Evolutionary conservation across 2,113 vertebrate genomes (phyloP).

Genomic region (Lampris megalopsis): DNA sequence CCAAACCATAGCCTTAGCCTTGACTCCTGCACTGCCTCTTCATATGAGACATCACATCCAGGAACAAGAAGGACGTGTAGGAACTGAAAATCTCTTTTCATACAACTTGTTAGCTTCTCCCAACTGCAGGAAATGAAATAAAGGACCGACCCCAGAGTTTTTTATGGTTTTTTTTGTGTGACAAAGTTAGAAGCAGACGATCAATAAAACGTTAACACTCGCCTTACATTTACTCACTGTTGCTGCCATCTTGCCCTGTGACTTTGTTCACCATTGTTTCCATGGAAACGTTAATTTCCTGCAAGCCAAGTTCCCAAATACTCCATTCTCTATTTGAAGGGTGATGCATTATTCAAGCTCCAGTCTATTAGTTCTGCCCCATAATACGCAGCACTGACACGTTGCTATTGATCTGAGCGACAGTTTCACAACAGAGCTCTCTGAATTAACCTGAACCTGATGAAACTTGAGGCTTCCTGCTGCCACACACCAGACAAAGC

Average conservation of each 20-base stretch:
- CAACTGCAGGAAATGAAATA: background rate
- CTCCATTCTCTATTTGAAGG: background rate
- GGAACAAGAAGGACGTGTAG: no score
- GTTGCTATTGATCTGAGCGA: background rate
- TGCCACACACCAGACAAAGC: no score
- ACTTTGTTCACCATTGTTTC: constrained; percentile 45
- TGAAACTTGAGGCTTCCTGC: no score
- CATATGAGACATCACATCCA: no score
- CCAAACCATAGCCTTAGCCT: background rate
- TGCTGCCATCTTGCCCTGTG: constrained; percentile 8
- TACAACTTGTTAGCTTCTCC: background rate
- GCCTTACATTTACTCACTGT: constrained; percentile 20
- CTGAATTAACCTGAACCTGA: background rate
- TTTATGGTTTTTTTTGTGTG: background rate
- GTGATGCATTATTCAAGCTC: constrained; percentile 4
- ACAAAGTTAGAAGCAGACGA: constrained; percentile 42
- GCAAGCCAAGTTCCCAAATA: background rate
- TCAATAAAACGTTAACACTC: constrained; percentile 53
- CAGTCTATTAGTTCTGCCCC: background rate
- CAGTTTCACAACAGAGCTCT: background rate
- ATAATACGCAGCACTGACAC: background rate
- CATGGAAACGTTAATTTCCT: constrained; percentile 47
- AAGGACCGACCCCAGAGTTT: background rate
- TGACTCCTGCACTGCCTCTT: background rate
- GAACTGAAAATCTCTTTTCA: no score